These are phyloP conservation scores for Sebastes vulpes DNA, from an alignment of 2,797 vertebrate genomes.

Conservation along the genomic window DNA sequence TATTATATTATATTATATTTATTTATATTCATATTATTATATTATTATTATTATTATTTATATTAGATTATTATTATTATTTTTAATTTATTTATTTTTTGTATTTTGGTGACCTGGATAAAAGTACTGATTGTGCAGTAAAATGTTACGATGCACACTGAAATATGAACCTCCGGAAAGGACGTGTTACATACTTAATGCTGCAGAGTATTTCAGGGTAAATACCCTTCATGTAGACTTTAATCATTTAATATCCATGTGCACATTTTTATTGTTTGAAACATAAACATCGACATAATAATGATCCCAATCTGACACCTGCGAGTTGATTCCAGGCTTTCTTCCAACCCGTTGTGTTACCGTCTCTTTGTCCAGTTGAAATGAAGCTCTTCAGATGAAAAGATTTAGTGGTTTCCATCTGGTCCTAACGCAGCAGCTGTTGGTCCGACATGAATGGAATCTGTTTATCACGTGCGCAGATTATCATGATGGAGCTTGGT, in stretches of 20 bases:
- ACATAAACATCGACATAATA: not conserved
- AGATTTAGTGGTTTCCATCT: constrained; percentile 27
- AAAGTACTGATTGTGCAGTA: no score
- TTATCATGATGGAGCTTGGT: not conserved
- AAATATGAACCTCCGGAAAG: not conserved
- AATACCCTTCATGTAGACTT: not conserved
- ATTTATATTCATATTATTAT: no score
- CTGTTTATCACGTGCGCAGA: constrained; percentile 31
- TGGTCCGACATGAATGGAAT: constrained; percentile 1
- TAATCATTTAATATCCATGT: not conserved
- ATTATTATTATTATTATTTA: no score
- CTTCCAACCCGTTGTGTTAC: not conserved
- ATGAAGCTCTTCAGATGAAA: constrained; percentile 31
- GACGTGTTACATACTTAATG: not conserved
- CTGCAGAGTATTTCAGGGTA: not conserved
- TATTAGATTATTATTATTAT: no score
- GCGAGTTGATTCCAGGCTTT: not conserved
- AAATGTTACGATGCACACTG: not conserved
- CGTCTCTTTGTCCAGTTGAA: constrained; percentile 28
- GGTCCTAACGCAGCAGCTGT: constrained; percentile 46
- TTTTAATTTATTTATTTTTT: no score
- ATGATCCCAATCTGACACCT: not conserved
- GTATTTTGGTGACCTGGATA: no score
- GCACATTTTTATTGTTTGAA: not conserved
- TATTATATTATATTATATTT: no score